Evolutionary conservation across 2,797 vertebrate genomes (phyloP), one percentile per base, ranked within the genome.

Genomic region (Gymnopithys bicolor): DNA sequence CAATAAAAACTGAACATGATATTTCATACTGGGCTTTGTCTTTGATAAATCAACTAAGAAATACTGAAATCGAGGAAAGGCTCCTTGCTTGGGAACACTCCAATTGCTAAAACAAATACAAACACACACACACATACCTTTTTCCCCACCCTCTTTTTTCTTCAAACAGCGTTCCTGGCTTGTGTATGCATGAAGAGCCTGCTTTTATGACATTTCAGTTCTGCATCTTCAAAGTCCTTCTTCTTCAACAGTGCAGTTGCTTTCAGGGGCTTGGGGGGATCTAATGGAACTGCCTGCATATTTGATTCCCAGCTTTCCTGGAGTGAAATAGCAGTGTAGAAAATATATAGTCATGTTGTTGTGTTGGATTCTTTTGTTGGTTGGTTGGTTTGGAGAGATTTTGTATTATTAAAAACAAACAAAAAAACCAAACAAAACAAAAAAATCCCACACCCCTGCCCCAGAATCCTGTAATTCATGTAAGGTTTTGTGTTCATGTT

Each of bases 21-120:
- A 19, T 75, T 93, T 80, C 80, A 41, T 85, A 25, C 60, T 68
- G 46, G 64, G 17, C 43, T 67, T 71, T 62, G 24, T 81, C 53
- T 94, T 80, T 70, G n/a, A 86, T 70, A 80, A 60, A 64, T 81
- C 56, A 64, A 4, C 30, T 43, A 76, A 83, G 33, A 74, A 84
- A 48, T 77, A 75, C 27, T 81, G 79, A 84, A 87, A 41, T 93
- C 14, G 33, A 81, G 30, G 32, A 77, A 71, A 70, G 41, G 10
- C 12, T 63, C 19, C 46, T 82, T 82, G 35, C 30, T 39, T 84
- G 19, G 27, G 48, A 92, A 21, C 19, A 46, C 35, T 56, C 24
- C 15, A 52, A 1, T 66, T 24, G 4, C 39, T 64, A 39, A 89
- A 77, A 39, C n/a, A 58, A 52, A 43, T 21, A 51, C 32, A 81